phyloP scores from a whole-genome alignment of 2,888 invertebrate genomes.

The Sphinx pinastri region DNA sequence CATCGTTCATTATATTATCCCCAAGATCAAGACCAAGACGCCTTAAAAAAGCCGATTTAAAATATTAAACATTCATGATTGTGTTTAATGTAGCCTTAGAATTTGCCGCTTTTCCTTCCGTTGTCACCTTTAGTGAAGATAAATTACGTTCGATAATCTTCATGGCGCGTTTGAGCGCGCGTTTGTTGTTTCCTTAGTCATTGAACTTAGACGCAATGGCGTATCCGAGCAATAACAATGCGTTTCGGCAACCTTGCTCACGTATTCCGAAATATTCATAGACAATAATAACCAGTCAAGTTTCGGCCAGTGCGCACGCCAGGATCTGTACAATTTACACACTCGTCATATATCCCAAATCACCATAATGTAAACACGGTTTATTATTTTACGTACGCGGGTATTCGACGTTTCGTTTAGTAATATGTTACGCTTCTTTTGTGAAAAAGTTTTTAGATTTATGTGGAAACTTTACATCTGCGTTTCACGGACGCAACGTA shows the following conservation, averaged over 20 bases:
- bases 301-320: slow-evolving; percentile 34
- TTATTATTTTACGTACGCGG: slow-evolving; percentile 23
- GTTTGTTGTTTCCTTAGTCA: slow-evolving; percentile 30
- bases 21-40: slow-evolving; percentile 16
- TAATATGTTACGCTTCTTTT: slow-evolving; percentile 36
- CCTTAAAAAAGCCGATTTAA: slow-evolving; percentile 14
- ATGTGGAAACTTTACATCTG: slow-evolving; percentile 49
- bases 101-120: slow-evolving; percentile 19
- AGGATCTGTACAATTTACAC: slow-evolving; percentile 39
- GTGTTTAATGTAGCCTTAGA: slow-evolving; percentile 19
- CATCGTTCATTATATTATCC: slow-evolving; percentile 16
- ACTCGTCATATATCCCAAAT: slow-evolving; percentile 44
- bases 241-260: slow-evolving; percentile 27
- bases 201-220: slow-evolving; percentile 43
- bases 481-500: slow-evolving; percentile 34
- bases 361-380: slow-evolving; percentile 36
- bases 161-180: background rate
- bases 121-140: slow-evolving; percentile 1
- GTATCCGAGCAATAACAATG: slow-evolving; percentile 26
- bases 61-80: slow-evolving; percentile 5
- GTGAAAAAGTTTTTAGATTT: slow-evolving; percentile 40
- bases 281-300: slow-evolving; percentile 34
- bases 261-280: slow-evolving; percentile 40
- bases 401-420: slow-evolving; percentile 32
- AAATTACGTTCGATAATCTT: slow-evolving; percentile 20